Conservation (phyloP, 2,888 invertebrate genomes). For the Phalangium opilio region DNA sequence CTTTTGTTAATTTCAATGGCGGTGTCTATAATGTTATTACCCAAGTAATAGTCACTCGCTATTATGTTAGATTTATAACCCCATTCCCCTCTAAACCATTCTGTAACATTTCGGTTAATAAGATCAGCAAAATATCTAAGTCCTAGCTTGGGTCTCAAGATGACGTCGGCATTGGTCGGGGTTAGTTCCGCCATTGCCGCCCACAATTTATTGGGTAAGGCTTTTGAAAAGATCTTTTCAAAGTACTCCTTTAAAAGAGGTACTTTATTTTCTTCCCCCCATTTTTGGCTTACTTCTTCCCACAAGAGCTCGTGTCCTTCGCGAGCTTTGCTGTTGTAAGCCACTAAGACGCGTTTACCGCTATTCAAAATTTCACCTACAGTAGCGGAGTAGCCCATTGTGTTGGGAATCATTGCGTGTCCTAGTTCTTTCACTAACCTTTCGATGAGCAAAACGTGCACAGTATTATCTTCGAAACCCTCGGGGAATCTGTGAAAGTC, state of each 20-base stretch:
- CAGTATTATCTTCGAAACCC: constrained; percentile 12
- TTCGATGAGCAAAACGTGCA: constrained; percentile 20
- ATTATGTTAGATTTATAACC: constrained; percentile 19
- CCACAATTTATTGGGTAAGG: constrained; percentile 6
- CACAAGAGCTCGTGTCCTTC: constrained; percentile 10
- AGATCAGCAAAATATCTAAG: constrained; percentile 17
- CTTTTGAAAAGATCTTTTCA: constrained; percentile 17
- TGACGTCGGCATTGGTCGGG: constrained; percentile 13
- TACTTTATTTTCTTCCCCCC: constrained; percentile 47
- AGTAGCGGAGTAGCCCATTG: constrained; percentile 37
- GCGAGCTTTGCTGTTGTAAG: constrained; percentile 41
- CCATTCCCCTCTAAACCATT: constrained; percentile 19
- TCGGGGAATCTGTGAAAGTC: constrained; percentile 66
- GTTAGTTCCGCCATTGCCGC: constrained; percentile 21
- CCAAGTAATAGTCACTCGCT: constrained; percentile 19
- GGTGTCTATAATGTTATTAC: constrained; percentile 19
- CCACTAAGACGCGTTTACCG: constrained; percentile 41
- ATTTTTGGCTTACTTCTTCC: constrained; percentile 24
- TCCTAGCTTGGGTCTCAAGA: constrained; percentile 16
- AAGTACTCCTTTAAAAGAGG: constrained; percentile 40
- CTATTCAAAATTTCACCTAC: constrained; percentile 42
- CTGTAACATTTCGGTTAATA: constrained; percentile 14
- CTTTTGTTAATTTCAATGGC: constrained; percentile 13
- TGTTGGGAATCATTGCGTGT: constrained; percentile 39
- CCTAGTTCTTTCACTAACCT: constrained; percentile 39